Evolutionary conservation across 2,888 invertebrate genomes (phyloP).

Genomic region (Cepaea hortensis): DNA sequence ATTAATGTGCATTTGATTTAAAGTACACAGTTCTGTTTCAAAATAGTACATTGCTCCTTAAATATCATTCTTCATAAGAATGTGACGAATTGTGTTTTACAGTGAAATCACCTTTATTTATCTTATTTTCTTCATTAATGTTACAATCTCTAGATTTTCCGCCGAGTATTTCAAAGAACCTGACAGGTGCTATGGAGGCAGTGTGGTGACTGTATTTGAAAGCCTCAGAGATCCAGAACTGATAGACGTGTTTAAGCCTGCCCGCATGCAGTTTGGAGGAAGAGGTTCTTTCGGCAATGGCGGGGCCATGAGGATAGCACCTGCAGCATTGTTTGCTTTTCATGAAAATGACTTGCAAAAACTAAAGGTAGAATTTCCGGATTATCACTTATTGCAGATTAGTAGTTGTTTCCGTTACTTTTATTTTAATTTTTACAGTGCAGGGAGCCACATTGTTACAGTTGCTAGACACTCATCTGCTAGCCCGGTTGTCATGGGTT

Average conservation of each 20-base stretch:
- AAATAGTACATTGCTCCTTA: too few species aligned
- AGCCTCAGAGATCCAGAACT: conserved; percentile 76
- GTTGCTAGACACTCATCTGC: too few species aligned
- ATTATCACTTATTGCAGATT: too few species aligned
- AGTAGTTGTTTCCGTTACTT: too few species aligned
- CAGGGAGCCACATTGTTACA: too few species aligned
- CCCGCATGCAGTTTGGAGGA: conserved; percentile 82
- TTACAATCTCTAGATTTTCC: conserved; percentile 78
- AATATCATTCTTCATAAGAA: neutral
- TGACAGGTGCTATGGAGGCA: conserved; percentile 82
- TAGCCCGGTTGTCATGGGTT: too few species aligned
- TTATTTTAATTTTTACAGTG: too few species aligned
- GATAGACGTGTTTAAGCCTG: conserved; percentile 81
- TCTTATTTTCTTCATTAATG: too few species aligned
- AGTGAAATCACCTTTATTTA: too few species aligned
- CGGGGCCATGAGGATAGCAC: conserved; percentile 85
- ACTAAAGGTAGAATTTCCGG: conserved; percentile 55
- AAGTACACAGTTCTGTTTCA: too few species aligned
- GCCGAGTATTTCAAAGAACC: conserved; percentile 82
- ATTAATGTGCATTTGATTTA: too few species aligned
- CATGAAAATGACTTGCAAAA: conserved; percentile 57
- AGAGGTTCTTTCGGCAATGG: conserved; percentile 87
- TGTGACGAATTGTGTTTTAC: neutral
- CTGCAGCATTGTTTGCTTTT: conserved; percentile 80
- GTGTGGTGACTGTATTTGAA: conserved; percentile 76